These are phyloP conservation scores for Lynx canadensis DNA, from an alignment of 2,113 vertebrate species.

Conservation along the genomic window DNA sequence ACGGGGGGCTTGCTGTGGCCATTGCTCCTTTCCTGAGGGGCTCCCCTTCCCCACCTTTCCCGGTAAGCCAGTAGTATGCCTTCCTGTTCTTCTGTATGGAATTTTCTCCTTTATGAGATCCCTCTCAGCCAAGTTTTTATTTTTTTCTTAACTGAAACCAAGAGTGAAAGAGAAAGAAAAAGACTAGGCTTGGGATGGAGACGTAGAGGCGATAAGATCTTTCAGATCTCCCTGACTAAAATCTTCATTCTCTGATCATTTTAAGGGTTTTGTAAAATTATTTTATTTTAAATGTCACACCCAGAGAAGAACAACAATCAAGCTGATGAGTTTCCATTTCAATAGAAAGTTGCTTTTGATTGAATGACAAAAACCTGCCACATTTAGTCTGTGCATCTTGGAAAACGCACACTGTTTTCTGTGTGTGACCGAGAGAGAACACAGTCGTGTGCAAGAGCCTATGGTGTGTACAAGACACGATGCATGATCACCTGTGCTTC, in stretches of 20 bases:
- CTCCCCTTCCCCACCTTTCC: not conserved
- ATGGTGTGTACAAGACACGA: not conserved
- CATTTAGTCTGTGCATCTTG: not conserved
- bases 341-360: slow-evolving; percentile 28
- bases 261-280: not conserved
- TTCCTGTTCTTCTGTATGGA: not conserved
- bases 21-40: not conserved
- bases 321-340: not conserved
- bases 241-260: not conserved
- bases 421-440: not conserved
- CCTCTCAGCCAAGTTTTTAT: not conserved
- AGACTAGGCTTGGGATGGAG: too few species aligned
- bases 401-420: not conserved
- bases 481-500: fast-evolving
- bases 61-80: not conserved
- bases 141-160: not conserved
- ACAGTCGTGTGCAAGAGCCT: not conserved
- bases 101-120: not conserved
- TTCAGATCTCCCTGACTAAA: not conserved
- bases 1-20: not conserved
- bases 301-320: not conserved
- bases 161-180: not conserved
- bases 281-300: not conserved
- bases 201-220: not conserved
- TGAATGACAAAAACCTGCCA: not conserved